Evolutionary conservation across 2,888 invertebrate species (phyloP).

Genomic region (Tiliacea citrago): DNA sequence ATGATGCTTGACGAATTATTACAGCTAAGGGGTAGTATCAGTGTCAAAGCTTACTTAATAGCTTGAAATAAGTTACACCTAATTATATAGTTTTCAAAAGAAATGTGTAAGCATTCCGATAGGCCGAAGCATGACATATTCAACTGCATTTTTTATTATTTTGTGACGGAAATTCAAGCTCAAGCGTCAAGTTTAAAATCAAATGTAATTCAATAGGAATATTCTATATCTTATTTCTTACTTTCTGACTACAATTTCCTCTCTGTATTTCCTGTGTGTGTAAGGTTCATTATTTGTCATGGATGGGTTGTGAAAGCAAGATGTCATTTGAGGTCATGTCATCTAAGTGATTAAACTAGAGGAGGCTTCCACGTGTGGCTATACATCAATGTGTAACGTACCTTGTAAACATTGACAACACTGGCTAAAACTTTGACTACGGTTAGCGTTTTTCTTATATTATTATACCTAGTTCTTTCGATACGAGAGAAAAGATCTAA

Average conservation of each 20-base stretch:
- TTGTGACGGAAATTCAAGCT: background rate
- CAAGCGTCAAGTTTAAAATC: background rate
- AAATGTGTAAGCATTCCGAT: background rate
- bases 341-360: background rate
- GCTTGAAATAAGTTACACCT: background rate
- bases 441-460: no score
- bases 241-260: constrained; percentile 1
- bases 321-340: background rate
- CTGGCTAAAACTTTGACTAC: background rate
- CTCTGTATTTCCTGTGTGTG: constrained; percentile 9
- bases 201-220: constrained; percentile 7
- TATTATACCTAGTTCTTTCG: background rate
- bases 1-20: constrained; percentile 19
- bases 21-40: background rate
- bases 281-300: constrained; percentile 28
- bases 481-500: background rate
- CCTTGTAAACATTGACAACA: no score
- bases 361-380: background rate
- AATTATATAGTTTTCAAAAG: background rate
- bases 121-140: background rate
- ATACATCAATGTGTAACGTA: background rate
- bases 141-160: background rate
- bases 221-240: background rate
- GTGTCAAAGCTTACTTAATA: constrained; percentile 3
- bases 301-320: constrained; percentile 3